phyloP scores from a whole-genome alignment of 2,888 invertebrate genomes.

The Archips xylosteana region DNA sequence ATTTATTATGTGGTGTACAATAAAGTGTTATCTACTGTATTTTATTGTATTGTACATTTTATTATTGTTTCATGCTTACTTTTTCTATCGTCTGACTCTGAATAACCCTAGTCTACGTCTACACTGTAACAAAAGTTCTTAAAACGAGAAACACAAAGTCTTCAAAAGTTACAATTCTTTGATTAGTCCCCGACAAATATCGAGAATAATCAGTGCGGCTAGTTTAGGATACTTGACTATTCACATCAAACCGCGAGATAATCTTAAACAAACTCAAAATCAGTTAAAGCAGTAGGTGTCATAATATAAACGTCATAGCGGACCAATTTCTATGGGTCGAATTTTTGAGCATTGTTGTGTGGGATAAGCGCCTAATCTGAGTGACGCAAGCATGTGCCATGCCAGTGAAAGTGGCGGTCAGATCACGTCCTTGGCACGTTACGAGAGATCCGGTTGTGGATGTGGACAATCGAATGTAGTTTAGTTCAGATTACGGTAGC shows the following conservation, averaged over 20 bases:
- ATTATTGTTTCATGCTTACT: too few relatives aligned
- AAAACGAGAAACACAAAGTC: neutral
- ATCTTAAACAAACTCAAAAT: neutral
- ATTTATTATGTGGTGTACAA: too few relatives aligned
- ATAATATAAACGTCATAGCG: neutral
- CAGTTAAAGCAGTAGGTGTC: neutral
- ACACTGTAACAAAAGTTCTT: too few relatives aligned
- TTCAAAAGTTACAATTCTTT: neutral
- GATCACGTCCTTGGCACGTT: constrained; percentile 58
- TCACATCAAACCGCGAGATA: neutral
- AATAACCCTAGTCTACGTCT: too few relatives aligned
- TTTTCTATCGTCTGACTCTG: too few relatives aligned
- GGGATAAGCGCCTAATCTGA: constrained; percentile 36
- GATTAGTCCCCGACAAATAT: neutral
- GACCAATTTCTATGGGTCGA: neutral
- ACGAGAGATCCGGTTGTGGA: constrained; percentile 39
- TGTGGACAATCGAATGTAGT: constrained; percentile 32
- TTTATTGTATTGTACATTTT: too few relatives aligned
- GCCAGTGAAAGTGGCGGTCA: constrained; percentile 65
- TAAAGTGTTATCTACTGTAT: too few relatives aligned
- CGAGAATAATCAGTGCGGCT: neutral
- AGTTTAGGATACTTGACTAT: neutral
- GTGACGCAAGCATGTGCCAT: constrained; percentile 49
- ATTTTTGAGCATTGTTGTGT: constrained; percentile 26
- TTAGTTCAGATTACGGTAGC: constrained; percentile 25